Conservation (phyloP, 64 coral and sea anemone genomes). For the Catalaphyllia jardinei region DNA sequence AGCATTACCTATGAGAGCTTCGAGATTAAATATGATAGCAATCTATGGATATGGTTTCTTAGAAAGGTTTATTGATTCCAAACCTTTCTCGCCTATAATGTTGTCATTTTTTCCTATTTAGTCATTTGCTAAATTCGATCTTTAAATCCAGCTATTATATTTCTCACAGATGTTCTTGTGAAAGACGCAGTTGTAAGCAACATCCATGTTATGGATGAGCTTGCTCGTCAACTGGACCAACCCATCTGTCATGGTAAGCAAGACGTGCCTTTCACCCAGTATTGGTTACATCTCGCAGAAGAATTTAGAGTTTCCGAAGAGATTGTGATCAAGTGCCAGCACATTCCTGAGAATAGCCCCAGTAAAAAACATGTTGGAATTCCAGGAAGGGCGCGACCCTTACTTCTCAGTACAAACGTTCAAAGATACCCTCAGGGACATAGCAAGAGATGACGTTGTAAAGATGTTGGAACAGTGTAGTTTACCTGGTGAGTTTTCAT, state of each 20-base stretch:
- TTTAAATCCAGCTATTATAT: neutral
- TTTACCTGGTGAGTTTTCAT: neutral
- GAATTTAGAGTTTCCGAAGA: conserved; percentile 27
- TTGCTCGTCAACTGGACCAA: conserved; percentile 35
- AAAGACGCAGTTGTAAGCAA: neutral
- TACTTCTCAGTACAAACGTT: neutral
- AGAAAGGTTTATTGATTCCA: too few species aligned
- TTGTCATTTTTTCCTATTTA: neutral
- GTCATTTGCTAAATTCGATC: neutral
- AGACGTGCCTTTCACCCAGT: neutral
- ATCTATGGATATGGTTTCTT: too few species aligned
- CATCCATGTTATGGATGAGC: conserved; percentile 13
- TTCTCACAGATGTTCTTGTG: conserved; percentile 11
- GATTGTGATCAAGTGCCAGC: neutral
- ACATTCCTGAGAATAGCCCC: neutral
- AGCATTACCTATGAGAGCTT: too few species aligned
- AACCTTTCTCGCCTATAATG: too few species aligned
- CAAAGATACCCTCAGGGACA: neutral
- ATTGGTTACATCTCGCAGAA: conserved; percentile 43
- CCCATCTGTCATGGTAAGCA: neutral
- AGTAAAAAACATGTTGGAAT: conserved; percentile 14
- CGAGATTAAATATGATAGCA: too few species aligned
- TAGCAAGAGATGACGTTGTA: neutral
- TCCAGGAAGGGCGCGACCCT: neutral
- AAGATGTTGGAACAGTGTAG: neutral